Conservation (phyloP, 35 echinoderm and acorn worm species). For the Ptychodera flava region DNA sequence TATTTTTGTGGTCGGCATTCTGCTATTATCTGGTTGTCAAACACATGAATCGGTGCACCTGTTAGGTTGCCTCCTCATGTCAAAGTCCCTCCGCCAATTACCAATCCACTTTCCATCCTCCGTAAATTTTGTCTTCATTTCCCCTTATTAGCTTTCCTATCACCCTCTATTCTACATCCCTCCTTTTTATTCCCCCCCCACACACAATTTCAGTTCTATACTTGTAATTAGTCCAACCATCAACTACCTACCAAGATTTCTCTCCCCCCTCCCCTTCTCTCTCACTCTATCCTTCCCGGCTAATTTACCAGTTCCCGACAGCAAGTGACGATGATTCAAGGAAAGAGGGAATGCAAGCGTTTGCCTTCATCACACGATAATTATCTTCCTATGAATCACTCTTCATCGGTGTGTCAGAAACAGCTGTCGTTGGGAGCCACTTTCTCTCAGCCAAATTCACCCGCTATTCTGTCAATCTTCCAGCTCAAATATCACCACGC, state of each 20-base stretch:
- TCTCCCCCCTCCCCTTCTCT: too few species aligned
- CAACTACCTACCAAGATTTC: too few species aligned
- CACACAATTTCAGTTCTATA: too few species aligned
- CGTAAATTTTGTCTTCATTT: not conserved
- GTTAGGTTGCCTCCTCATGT: too few species aligned
- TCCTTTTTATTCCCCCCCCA: too few species aligned
- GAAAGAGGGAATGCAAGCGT: not conserved
- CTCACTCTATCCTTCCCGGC: too few species aligned
- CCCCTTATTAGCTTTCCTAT: not conserved
- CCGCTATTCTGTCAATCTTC: not conserved
- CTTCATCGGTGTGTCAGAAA: not conserved
- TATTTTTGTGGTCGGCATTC: too few species aligned
- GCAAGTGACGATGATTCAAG: not conserved
- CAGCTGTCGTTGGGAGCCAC: not conserved
- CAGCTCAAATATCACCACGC: not conserved
- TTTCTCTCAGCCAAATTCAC: not conserved
- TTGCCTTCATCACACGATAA: not conserved
- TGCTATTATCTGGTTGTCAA: too few species aligned
- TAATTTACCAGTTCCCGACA: too few species aligned
- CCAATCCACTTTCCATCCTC: not conserved
- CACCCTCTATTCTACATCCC: not conserved
- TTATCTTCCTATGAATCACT: not conserved
- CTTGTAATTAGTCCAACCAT: too few species aligned
- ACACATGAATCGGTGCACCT: too few species aligned
- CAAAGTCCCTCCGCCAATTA: too few species aligned